Evolutionary conservation across 2,797 vertebrate genomes (phyloP).

Genomic region (Loris lydekkerianus): DNA sequence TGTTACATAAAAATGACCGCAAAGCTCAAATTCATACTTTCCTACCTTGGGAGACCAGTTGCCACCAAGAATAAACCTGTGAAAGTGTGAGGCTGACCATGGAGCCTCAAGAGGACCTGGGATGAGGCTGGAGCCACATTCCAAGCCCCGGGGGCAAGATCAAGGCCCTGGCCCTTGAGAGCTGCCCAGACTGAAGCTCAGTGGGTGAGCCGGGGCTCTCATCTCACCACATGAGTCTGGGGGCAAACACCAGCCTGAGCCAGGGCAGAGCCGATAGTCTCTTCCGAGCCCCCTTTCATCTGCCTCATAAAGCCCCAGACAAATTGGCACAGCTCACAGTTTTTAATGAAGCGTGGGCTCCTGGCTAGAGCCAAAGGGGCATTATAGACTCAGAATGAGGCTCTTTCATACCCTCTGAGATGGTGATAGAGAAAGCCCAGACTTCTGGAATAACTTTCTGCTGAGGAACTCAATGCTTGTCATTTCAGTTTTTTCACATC

Average conservation of each 20-base stretch:
- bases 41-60: slow-evolving; percentile 88
- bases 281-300: slow-evolving; percentile 77
- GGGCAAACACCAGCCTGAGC: slow-evolving; percentile 58
- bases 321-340: slow-evolving; percentile 69
- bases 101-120: slow-evolving; percentile 85
- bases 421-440: slow-evolving; percentile 55
- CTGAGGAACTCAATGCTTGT: background rate
- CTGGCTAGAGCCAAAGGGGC: slow-evolving; percentile 69
- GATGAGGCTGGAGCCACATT: slow-evolving; percentile 76
- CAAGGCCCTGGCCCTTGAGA: slow-evolving; percentile 73
- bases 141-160: slow-evolving; percentile 72
- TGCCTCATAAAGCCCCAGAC: slow-evolving; percentile 75
- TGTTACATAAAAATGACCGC: slow-evolving; percentile 91
- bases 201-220: slow-evolving; percentile 68
- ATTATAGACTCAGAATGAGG: slow-evolving; percentile 74
- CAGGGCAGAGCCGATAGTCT: slow-evolving; percentile 50
- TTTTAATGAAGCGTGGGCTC: slow-evolving; percentile 79
- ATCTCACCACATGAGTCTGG: slow-evolving; percentile 63
- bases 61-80: slow-evolving; percentile 90
- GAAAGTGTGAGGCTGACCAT: slow-evolving; percentile 85
- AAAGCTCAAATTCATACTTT: slow-evolving; percentile 90
- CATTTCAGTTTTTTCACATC: slow-evolving; percentile 28
- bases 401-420: slow-evolving; percentile 73
- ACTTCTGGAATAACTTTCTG: slow-evolving; percentile 27
- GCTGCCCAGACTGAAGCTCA: slow-evolving; percentile 42